Evolutionary conservation across 2,797 vertebrate genomes (phyloP).

Genomic region (Coregonus suidteri): DNA sequence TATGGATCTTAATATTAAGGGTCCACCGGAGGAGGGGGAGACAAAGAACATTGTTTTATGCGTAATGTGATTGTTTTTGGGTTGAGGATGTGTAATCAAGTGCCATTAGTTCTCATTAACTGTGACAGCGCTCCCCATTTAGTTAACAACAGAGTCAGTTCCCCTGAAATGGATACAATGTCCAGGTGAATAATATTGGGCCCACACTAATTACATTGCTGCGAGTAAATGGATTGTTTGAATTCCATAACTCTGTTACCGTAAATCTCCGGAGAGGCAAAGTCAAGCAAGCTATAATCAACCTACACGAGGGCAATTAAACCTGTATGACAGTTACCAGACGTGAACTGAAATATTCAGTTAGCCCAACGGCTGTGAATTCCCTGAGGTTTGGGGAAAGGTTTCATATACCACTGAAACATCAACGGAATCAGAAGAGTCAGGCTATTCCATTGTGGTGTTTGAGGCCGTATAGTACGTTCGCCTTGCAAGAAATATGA

Average conservation of each 20-base stretch:
- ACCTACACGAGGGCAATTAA: background rate
- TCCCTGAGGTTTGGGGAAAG: background rate
- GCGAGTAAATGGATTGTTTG: conserved; percentile 4
- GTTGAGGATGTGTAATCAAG: conserved; percentile 3
- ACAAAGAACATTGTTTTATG: conserved; percentile 5
- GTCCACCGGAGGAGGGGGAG: background rate
- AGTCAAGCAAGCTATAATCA: conserved; percentile 10
- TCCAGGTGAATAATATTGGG: conserved; percentile 8
- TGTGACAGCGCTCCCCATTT: conserved; percentile 4
- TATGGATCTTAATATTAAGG: background rate
- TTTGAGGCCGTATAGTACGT: background rate
- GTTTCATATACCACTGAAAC: background rate
- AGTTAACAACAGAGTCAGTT: background rate
- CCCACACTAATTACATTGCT: conserved; percentile 11
- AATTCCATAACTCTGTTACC: conserved; percentile 13
- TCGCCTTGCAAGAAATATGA: background rate
- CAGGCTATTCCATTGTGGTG: background rate
- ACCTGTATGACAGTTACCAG: conserved; percentile 9
- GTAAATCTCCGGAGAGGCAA: background rate
- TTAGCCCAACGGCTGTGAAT: background rate
- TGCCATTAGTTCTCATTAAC: conserved; percentile 5
- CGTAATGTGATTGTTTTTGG: background rate
- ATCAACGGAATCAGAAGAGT: background rate
- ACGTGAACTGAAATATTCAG: conserved; percentile 4
- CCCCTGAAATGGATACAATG: background rate